A percentile compares a stretch with the other conserved stretches of the same genome.
These are phyloP conservation scores for Porites evermanni DNA, from an alignment of 92 coral and sea anemone genomes.

Conservation along the genomic window DNA sequence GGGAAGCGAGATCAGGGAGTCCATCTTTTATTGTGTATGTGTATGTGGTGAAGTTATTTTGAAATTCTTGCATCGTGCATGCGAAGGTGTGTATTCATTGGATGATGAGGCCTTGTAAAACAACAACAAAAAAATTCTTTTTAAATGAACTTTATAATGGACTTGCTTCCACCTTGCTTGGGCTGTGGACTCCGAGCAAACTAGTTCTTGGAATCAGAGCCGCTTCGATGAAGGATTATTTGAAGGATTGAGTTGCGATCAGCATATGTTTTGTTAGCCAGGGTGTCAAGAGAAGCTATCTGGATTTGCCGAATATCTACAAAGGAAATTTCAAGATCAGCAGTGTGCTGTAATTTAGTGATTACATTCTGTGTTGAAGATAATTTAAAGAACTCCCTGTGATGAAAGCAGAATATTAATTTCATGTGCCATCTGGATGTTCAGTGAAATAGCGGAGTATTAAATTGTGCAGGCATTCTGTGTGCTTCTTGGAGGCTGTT, in stretches of 20 bases:
- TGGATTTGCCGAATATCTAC: neutral
- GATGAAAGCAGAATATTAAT: neutral
- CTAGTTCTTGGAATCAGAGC: slow-evolving; percentile 35
- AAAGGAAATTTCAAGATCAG: slow-evolving; percentile 20
- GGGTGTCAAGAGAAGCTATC: slow-evolving; percentile 23
- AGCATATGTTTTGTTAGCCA: slow-evolving; percentile 55
- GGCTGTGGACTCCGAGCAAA: slow-evolving; percentile 24
- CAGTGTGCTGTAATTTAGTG: too few relatives aligned
- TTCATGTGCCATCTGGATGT: neutral
- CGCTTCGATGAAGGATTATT: slow-evolving; percentile 24
- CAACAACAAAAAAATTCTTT: neutral
- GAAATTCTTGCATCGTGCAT: too few relatives aligned
- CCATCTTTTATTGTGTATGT: neutral
- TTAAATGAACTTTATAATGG: slow-evolving; percentile 12
- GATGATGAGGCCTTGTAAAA: neutral
- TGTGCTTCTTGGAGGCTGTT: slow-evolving; percentile 7
- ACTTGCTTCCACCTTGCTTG: slow-evolving; percentile 25
- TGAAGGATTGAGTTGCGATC: slow-evolving; percentile 44
- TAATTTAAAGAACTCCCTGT: slow-evolving; percentile 3
- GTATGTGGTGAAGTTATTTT: neutral
- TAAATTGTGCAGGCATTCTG: neutral
- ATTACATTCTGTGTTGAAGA: neutral
- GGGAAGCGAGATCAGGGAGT: too few relatives aligned
- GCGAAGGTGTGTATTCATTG: neutral
- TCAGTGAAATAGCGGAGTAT: neutral